Base-by-base conservation (phyloP, 2,888 invertebrate species). In the Achlya flavicornis region DNA sequence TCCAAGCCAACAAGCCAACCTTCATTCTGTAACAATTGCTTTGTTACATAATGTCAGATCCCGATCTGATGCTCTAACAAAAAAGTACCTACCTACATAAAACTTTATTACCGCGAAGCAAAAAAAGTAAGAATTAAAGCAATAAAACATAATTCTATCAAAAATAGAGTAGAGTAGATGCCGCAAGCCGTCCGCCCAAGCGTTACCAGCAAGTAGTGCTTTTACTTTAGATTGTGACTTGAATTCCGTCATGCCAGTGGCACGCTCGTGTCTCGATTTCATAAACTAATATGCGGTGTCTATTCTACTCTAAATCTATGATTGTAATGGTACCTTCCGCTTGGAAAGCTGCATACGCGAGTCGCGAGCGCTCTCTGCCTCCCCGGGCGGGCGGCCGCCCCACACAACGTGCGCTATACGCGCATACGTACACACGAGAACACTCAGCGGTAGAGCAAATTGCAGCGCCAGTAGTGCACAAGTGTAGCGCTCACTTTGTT, bases 341-440 rank as follows among this genome's bases (percentile, higher is more conserved):
- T 98, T 98, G 3, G 98, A 97, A 71, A 96, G 95, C 11, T 97
- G 97, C 92, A 98, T 96, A 59, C 97, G 94, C 72, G 96, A 96
- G 90, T 98, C 98, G 58, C 98, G 93, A 6, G 95, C 95, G 67
- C 96, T 96, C 83, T 98, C 97, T 0, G 98, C 98, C 86, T 98
- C 98, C 0, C 98, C 98, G 0, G 98, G 98, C 8, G 97, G 96
- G 48, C 96, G 94, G 71, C 97, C 92, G 33, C 97, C 97, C 97
- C 98, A 98, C 58, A 98, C 97, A 14, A 97, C 96, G 61, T 97
- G 94, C 0, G 97, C 98, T 67, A 98, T 98, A 73, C 97, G 95
- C 1, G 96, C 96, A 84, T 98, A 98, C 0, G 98, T 98, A 84
- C 97, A 97, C 65, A 98, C 93, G 16, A 98, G 94, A 48, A 97